Evolutionary conservation across 1,140 invertebrate species (phyloP), one percentile per base, ranked within the genome.

Genomic region (Zaprionus nigranus): DNA sequence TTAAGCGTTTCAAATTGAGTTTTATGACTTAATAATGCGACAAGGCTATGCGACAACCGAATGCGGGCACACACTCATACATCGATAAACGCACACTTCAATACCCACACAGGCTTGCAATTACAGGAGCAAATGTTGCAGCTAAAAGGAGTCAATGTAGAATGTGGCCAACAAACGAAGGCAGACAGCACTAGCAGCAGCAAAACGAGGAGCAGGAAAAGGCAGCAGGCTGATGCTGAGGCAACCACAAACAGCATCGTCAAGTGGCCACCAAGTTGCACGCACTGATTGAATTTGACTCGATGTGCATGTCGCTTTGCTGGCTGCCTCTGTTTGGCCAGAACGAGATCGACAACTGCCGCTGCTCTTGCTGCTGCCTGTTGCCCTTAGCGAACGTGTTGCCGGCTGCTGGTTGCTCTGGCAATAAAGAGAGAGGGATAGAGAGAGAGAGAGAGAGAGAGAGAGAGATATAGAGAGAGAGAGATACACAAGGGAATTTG

Each of bases 271-370:
- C 54, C 85, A 63, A 88, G 81, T 74, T 79, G 81, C 79, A 88
- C 68, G 68, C 75, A 81, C 78, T 90, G 85, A 88, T 88, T 88
- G 72, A 90, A 90, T 88, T 90, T 85, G 69, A 70, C 69, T 75
- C 59, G 75, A 72, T 74, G 76, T 77, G 53, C 43, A 68, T 75
- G 60, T 61, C 58, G 36, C 74, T 67, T 56, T 59, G 38, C 56
- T 49, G 26, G 36, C 49, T 26, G 22, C 63, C 30, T 46, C 15
- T 22, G 22, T 34, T n/a, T 40, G 30, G 36, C 28, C 43, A 56
- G 17, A 12, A 26, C 13, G 1, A 56, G n/a, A 20, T 11, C 46
- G 20, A 30, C 56, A 67, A 9, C 12, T 51, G 57, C 34, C 22
- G 51, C n/a, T 5, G 11, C 9, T 46, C n/a, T n/a, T 51, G 30